Percentiles rank a stretch among this genome's conserved stretches.
Evolutionary conservation across 2,888 invertebrate genomes (phyloP).

Genomic region (Ptychoptera albimana): DNA sequence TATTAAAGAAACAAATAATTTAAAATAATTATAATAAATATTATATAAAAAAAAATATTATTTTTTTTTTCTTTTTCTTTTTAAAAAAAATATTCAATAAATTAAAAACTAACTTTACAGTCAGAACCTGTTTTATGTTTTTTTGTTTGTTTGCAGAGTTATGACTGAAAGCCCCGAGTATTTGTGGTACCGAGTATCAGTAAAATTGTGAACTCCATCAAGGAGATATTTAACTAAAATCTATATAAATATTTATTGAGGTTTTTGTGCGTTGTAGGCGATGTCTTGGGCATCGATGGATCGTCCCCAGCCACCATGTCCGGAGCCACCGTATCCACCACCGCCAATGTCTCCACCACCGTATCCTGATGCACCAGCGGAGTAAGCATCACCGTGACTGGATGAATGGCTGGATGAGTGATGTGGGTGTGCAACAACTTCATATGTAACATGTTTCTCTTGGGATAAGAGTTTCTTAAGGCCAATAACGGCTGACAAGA

Average conservation of each 20-base stretch:
- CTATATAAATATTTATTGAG: conserved; percentile 26
- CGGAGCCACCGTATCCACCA: conserved; percentile 48
- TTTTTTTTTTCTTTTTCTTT: too few species aligned
- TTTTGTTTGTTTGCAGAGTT: not conserved
- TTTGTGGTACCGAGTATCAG: conserved; percentile 9
- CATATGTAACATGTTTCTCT: conserved; percentile 76
- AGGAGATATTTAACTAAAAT: not conserved
- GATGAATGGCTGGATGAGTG: conserved; percentile 53
- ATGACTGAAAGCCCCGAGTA: conserved; percentile 9
- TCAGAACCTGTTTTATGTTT: not conserved
- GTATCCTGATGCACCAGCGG: conserved; percentile 35
- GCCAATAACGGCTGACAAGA: conserved; percentile 68
- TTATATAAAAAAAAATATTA: too few species aligned
- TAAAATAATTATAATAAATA: conserved; percentile 7
- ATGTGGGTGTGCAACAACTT: conserved; percentile 73
- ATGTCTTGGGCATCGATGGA: conserved; percentile 58
- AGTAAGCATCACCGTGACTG: conserved; percentile 44
- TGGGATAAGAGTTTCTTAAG: conserved; percentile 66
- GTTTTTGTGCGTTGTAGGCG: conserved; percentile 64
- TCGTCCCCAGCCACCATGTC: conserved; percentile 58
- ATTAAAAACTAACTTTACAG: conserved; percentile 8
- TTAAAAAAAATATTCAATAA: conserved; percentile 12
- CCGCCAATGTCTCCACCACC: conserved; percentile 37
- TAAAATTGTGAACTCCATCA: not conserved
- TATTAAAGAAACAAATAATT: not conserved